phyloP scores from a whole-genome alignment of 2,797 vertebrate genomes.

The Tiaroga cobitis region DNA sequence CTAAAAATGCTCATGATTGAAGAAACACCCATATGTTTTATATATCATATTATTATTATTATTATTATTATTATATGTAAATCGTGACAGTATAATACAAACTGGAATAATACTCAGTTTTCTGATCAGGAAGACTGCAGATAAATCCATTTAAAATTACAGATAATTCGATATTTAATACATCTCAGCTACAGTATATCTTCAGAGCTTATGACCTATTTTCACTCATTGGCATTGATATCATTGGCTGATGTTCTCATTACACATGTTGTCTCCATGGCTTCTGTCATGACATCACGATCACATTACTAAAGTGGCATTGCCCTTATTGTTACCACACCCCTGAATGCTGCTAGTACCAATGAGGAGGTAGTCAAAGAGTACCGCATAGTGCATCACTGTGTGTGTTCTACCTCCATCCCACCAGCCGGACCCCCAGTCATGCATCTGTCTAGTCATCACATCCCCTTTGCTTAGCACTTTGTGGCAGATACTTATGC shows the following conservation, averaged over 20 bases:
- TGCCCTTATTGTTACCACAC: slow-evolving; percentile 41
- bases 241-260: slow-evolving; percentile 47
- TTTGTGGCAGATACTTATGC: slow-evolving; percentile 57
- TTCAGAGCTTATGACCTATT: slow-evolving; percentile 16
- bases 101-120: not conserved
- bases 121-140: not conserved
- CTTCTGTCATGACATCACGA: slow-evolving; percentile 35
- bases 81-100: not conserved
- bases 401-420: slow-evolving; percentile 39
- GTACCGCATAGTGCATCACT: slow-evolving; percentile 34
- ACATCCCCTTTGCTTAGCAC: slow-evolving; percentile 40
- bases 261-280: slow-evolving; percentile 13
- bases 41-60: not conserved
- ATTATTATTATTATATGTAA: not conserved
- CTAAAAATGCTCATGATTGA: not conserved
- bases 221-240: slow-evolving; percentile 35
- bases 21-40: slow-evolving; percentile 15
- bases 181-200: slow-evolving; percentile 24
- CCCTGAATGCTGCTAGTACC: slow-evolving; percentile 32
- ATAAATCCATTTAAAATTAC: not conserved
- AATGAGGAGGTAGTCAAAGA: slow-evolving; percentile 37
- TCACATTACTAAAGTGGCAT: slow-evolving; percentile 38
- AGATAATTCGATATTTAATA: slow-evolving; percentile 17
- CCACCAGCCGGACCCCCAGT: slow-evolving; percentile 33
- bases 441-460: slow-evolving; percentile 39